Evolutionary conservation across 1,140 invertebrate species (phyloP), one percentile per base, ranked within the genome.

Genomic region (Listronotus oregonensis): DNA sequence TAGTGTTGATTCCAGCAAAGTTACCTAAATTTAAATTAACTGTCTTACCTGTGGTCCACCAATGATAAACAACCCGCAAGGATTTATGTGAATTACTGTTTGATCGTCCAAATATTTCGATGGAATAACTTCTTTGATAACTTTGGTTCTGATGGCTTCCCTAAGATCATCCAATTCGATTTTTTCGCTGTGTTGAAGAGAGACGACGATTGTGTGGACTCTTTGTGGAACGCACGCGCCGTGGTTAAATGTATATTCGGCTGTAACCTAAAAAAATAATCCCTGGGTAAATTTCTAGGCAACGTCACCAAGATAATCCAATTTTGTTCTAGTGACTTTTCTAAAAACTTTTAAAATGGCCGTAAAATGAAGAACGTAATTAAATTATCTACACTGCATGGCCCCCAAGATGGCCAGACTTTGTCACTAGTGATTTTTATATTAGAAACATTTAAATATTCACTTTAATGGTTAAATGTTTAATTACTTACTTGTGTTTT

Each of bases 191-290:
- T 99, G 97, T 79, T 99, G 97, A 44, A 95, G 83, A 0, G 97
- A 99, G 0, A 99, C 93, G 1, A 99, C 97, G 47, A 99, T 90
- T 18, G 97, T 99, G 80, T 99, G 97, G 12, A 99, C 95, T 72
- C 96, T 86, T 61, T 90, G 84, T 1, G 97, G 97, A 49, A 98
- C 87, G 63, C 94, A 95, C 11, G 95, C 94, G 47, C 94, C 94
- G 72, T 89, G 86, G 40, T 87, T 85, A 78, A 92, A 93, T n/a
- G 86, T 83, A 72, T 94, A 94, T 77, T 94, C 91, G 70, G 90
- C 92, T 17, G 92, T 94, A 6, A 94, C 89, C 90, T 92, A 67
- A 34, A 79, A 78, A 70, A 68, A 7, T 12, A 37, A n/a, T n/a
- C n/a, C n/a, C n/a, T n/a, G n/a, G n/a, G 34, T 27, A 5, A 3